Evolutionary conservation across 2,113 vertebrate species (phyloP).

Genomic region (Ariopsis seemanni): DNA sequence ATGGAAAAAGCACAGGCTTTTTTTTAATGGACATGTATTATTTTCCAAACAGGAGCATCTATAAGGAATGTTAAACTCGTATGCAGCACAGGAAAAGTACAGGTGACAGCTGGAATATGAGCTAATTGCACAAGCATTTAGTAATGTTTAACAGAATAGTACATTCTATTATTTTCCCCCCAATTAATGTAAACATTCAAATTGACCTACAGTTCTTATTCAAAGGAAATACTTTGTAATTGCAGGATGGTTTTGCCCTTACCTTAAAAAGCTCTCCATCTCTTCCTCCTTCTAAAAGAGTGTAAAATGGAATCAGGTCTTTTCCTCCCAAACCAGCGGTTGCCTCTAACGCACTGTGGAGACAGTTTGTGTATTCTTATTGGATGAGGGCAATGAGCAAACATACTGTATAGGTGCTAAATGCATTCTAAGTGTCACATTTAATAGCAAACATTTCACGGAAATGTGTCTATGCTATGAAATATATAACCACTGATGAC

Average conservation of each 20-base stretch:
- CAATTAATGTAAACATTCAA: neutral
- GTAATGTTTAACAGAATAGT: neutral
- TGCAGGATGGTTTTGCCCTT: slow-evolving; percentile 48
- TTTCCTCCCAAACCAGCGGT: slow-evolving; percentile 82
- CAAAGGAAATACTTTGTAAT: neutral
- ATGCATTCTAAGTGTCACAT: neutral
- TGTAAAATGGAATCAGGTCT: slow-evolving; percentile 84
- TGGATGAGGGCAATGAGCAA: neutral
- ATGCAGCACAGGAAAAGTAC: neutral
- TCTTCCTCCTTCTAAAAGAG: slow-evolving; percentile 82
- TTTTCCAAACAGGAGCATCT: slow-evolving; percentile 6
- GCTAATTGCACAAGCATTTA: neutral
- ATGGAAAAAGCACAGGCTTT: slow-evolving; percentile 45
- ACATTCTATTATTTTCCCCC: neutral
- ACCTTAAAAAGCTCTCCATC: slow-evolving; percentile 86
- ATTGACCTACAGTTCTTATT: neutral
- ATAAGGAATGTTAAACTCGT: neutral
- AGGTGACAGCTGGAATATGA: neutral
- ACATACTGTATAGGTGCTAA: neutral
- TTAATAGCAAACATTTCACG: neutral
- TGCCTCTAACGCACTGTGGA: slow-evolving; percentile 82
- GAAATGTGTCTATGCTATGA: no score
- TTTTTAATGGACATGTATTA: neutral
- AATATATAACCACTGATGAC: neutral
- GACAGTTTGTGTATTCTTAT: slow-evolving; percentile 6